Percentiles rank a stretch among this genome's conserved stretches.
Evolutionary conservation across 2,113 vertebrate genomes (phyloP).

Genomic region (Chaetorhynchus papuensis): DNA sequence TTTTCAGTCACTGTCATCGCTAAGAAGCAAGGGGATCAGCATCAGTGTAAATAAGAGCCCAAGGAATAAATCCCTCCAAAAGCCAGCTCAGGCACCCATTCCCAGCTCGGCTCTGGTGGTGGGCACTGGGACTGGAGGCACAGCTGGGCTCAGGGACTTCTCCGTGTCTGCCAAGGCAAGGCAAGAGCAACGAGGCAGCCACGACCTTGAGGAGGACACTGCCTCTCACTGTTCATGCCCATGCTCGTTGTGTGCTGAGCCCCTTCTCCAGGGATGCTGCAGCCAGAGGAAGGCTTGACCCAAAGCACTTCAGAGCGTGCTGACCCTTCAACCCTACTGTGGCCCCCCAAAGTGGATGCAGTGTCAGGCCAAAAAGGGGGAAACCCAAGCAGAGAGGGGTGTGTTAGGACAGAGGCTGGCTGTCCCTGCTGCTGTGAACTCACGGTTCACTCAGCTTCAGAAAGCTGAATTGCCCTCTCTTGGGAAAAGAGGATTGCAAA

Average conservation of each 20-base stretch:
- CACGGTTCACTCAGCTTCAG: neutral
- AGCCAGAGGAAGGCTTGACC: neutral
- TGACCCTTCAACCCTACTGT: accelerated
- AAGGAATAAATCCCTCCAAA: neutral
- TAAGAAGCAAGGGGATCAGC: neutral
- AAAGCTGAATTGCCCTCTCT: neutral
- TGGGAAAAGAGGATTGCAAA: neutral
- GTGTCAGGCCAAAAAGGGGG: neutral
- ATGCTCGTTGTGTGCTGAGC: accelerated
- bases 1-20: neutral
- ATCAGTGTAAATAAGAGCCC: neutral
- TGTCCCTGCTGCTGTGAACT: neutral
- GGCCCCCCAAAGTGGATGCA: neutral
- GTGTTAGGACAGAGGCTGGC: neutral
- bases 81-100: neutral
- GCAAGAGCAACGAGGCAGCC: neutral
- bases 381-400: neutral
- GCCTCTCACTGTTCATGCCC: accelerated
- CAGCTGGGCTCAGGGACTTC: accelerated
- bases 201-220: neutral
- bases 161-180: neutral
- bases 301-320: neutral
- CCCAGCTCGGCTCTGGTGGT: neutral
- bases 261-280: neutral
- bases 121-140: neutral